phyloP scores from a whole-genome alignment of 2,113 vertebrate species.

The Osmerus eperlanus region DNA sequence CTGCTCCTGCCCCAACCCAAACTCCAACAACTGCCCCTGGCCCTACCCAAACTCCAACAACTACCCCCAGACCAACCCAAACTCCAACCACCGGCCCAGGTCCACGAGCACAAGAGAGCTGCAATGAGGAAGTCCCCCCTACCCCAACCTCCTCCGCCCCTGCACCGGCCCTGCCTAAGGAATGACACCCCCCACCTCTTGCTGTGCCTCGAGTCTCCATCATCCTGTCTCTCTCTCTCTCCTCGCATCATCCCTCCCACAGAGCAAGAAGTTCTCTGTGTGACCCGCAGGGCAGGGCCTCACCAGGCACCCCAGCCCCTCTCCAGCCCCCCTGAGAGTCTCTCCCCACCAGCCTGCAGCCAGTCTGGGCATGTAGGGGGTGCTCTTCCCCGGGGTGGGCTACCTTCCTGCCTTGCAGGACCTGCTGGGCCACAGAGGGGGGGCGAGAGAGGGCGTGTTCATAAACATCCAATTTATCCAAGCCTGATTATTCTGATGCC shows the following conservation, averaged over 20 bases:
- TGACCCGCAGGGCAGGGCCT: conserved; percentile 69
- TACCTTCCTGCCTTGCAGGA: conserved; percentile 77
- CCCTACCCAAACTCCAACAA: conserved; percentile 76
- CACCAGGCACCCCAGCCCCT: conserved; percentile 89
- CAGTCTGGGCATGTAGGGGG: conserved; percentile 19
- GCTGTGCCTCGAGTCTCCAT: conserved; percentile 71
- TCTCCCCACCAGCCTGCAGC: conserved; percentile 26
- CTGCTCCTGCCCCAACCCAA: conserved; percentile 68
- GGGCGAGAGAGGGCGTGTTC: conserved; percentile 95
- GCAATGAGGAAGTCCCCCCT: conserved; percentile 89
- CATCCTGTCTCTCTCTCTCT: conserved; percentile 60
- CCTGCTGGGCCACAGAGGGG: conserved; percentile 90
- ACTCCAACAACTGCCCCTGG: neutral
- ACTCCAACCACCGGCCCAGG: conserved; percentile 59
- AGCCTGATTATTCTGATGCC: conserved; percentile 85
- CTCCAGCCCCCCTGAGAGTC: conserved; percentile 78
- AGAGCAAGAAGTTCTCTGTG: conserved; percentile 69
- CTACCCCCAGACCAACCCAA: conserved; percentile 11
- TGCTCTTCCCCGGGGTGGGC: conserved; percentile 48
- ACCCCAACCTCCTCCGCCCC: conserved; percentile 66
- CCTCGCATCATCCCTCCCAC: conserved; percentile 55
- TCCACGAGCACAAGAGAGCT: conserved; percentile 98
- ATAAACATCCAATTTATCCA: conserved; percentile 72
- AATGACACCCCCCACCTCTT: conserved; percentile 78
- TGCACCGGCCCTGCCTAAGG: conserved; percentile 84